These are phyloP conservation scores for Euglossa dilemma DNA, from an alignment of 1,140 invertebrate species.

Conservation along the genomic window DNA sequence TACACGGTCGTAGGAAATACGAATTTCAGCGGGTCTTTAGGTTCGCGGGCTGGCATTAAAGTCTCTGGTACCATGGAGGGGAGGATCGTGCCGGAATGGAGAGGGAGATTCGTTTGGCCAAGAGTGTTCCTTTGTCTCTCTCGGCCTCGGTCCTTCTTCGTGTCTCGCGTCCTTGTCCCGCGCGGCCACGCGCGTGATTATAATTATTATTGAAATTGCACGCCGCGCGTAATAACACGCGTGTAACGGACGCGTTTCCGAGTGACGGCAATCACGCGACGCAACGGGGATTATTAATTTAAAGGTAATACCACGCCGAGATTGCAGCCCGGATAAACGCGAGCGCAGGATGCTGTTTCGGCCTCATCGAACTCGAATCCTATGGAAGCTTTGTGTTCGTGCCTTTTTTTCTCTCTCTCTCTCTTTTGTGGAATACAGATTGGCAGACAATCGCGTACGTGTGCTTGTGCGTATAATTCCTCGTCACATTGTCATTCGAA, in stretches of 20 bases:
- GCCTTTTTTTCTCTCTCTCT: not conserved
- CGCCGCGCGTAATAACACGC: conserved; percentile 41
- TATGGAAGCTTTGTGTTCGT: not conserved
- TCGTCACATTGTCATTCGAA: no score
- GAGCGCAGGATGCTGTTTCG: accelerated
- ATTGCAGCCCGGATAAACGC: conserved; percentile 9
- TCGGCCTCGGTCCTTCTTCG: not conserved
- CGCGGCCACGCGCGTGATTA: conserved; percentile 16
- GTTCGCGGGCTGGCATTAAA: not conserved
- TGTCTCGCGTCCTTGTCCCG: not conserved
- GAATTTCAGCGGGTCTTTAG: not conserved
- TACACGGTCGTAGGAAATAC: not conserved
- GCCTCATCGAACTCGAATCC: no score
- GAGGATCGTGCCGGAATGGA: no score
- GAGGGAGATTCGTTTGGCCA: not conserved
- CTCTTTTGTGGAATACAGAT: no score
- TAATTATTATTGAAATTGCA: conserved; percentile 53
- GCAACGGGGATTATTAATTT: conserved; percentile 50
- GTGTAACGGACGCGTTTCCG: conserved; percentile 44
- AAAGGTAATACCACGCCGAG: conserved; percentile 38
- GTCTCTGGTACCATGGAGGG: not conserved
- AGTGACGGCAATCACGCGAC: conserved; percentile 44
- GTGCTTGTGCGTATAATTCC: no score
- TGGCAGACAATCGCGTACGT: no score
- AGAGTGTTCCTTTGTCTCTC: not conserved